Percentiles rank a stretch among this genome's conserved stretches.
phyloP scores from a whole-genome alignment of 2,888 invertebrate species.

The Epistrophe grossulariae region DNA sequence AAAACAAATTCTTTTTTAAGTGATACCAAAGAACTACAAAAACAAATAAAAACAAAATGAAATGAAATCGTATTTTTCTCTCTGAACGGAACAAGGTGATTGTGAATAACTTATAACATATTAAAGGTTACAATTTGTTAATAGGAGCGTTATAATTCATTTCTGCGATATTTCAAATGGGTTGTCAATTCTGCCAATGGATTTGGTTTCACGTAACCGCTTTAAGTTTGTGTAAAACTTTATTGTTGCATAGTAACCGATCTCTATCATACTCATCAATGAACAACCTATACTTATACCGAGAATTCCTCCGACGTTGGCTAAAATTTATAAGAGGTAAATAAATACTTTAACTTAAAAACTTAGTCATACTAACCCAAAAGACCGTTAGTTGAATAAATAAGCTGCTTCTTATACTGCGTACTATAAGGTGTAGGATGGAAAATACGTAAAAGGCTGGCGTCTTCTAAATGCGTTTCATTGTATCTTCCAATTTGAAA shows the following conservation, averaged over 20 bases:
- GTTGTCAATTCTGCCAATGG: background rate
- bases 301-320: conserved; percentile 80
- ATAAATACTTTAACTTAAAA: background rate
- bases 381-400: conserved; percentile 42
- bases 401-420: conserved; percentile 76
- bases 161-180: background rate
- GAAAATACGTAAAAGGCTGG: conserved; percentile 77
- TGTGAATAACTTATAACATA: too few species aligned
- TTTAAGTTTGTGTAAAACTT: conserved; percentile 44
- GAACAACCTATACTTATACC: conserved; percentile 82
- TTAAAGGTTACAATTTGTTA: background rate
- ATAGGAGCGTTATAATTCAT: background rate
- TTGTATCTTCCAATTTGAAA: conserved; percentile 16
- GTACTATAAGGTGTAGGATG: conserved; percentile 67
- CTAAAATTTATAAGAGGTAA: conserved; percentile 71
- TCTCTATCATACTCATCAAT: conserved; percentile 80
- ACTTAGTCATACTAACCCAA: conserved; percentile 9
- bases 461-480: conserved; percentile 35
- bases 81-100: too few species aligned
- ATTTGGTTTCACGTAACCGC: conserved; percentile 14
- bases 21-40: too few species aligned
- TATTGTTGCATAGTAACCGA: conserved; percentile 78
- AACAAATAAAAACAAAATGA: too few species aligned
- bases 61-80: too few species aligned
- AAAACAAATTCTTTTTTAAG: too few species aligned